Evolutionary conservation across 2,888 invertebrate genomes (phyloP).

Genomic region (Lamellibrachia satsuma): DNA sequence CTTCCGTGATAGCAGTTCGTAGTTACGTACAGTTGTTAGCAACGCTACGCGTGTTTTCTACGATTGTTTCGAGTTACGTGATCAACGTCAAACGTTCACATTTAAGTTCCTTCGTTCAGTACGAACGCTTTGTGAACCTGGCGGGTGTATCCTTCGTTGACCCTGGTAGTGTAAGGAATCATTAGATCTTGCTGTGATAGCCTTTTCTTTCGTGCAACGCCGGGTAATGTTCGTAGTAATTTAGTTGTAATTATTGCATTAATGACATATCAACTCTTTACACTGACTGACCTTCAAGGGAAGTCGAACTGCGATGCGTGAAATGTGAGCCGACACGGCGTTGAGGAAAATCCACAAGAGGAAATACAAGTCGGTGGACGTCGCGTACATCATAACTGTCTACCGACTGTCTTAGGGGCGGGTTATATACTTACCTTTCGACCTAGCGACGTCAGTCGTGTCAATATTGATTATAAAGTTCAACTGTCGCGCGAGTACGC

Average conservation of each 20-base stretch:
- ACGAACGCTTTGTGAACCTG: no score
- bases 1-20: no score
- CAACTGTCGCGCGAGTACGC: not conserved
- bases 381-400: not conserved
- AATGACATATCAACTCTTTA: not conserved
- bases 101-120: no score
- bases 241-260: not conserved
- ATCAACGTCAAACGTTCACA: no score
- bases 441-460: not conserved
- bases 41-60: no score
- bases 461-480: not conserved
- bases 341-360: not conserved
- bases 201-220: no score
- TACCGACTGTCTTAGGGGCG: not conserved
- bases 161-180: no score
- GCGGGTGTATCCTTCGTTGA: no score
- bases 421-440: not conserved
- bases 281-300: slow-evolving; percentile 28
- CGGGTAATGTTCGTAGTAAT: no score
- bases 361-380: not conserved
- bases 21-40: no score
- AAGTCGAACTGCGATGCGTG: slow-evolving; percentile 34
- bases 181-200: no score
- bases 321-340: slow-evolving; percentile 23
- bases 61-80: no score